These are phyloP conservation scores for Apamea sordens DNA, from an alignment of 2,888 invertebrate genomes.

Conservation along the genomic window DNA sequence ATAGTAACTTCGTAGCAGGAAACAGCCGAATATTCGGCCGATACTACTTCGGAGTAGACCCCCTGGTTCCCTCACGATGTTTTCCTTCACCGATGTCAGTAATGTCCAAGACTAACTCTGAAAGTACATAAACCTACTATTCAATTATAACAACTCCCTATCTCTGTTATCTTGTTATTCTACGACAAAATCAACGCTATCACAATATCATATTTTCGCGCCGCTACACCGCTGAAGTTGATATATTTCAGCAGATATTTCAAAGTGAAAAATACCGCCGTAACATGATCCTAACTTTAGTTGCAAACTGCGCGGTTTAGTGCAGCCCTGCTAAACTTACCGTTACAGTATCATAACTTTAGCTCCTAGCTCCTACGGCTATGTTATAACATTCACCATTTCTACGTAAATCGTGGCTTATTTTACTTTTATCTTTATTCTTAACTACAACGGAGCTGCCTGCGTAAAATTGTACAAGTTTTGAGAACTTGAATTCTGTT, in stretches of 20 bases:
- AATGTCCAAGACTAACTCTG: no score
- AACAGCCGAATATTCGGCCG: no score
- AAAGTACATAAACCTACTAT: background rate
- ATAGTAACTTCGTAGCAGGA: no score
- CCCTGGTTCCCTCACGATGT: background rate
- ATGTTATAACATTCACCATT: conserved; percentile 25
- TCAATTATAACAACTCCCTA: background rate
- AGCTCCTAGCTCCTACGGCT: background rate
- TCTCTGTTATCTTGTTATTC: background rate
- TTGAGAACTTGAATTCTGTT: background rate
- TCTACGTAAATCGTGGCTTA: conserved; percentile 18
- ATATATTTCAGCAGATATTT: conserved; percentile 44
- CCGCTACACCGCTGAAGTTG: conserved; percentile 29
- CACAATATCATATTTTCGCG: conserved; percentile 18
- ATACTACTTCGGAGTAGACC: no score
- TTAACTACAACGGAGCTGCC: background rate
- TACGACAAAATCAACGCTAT: conserved; percentile 16
- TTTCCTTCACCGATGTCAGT: background rate
- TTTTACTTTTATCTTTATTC: conserved; percentile 10
- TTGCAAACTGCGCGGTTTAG: conserved; percentile 42
- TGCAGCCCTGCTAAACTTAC: conserved; percentile 40
- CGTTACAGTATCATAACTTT: conserved; percentile 50
- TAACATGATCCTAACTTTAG: conserved; percentile 36
- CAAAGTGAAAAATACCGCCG: conserved; percentile 39
- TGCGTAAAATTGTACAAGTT: conserved; percentile 2